A percentile compares a stretch with the other conserved stretches of the same genome.
Evolutionary conservation across 37 sponge, comb jelly and placozoan genomes (phyloP).

Genomic region (Lycopodina hypogea): DNA sequence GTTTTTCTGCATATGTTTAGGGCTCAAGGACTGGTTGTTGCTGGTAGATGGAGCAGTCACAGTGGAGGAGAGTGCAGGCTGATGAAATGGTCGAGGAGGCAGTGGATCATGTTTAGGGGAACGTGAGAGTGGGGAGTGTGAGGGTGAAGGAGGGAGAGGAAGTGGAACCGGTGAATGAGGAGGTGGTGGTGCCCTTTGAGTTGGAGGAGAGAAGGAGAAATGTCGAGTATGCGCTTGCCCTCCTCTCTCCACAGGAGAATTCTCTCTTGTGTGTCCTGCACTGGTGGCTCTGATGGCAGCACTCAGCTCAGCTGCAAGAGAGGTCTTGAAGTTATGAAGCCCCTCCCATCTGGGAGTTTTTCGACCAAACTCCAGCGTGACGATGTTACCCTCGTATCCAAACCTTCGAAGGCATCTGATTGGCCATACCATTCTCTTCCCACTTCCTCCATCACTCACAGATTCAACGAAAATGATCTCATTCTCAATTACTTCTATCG

Average conservation of each 20-base stretch:
- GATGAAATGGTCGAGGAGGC: background rate
- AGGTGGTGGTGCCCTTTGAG: background rate
- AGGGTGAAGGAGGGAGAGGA: background rate
- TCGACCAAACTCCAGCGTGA: slow-evolving; percentile 70
- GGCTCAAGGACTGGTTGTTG: background rate
- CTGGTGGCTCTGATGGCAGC: background rate
- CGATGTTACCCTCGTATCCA: slow-evolving; percentile 64
- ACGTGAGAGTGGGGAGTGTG: background rate
- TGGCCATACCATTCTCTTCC: slow-evolving; percentile 49
- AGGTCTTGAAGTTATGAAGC: slow-evolving; percentile 41
- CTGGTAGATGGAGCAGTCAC: background rate
- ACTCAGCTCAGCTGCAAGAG: slow-evolving; percentile 21
- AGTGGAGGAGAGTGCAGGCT: background rate
- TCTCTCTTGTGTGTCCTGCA: background rate
- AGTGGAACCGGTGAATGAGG: background rate
- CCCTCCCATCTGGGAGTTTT: slow-evolving; percentile 49
- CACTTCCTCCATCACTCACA: background rate
- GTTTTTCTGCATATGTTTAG: background rate
- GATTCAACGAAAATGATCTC: slow-evolving; percentile 38
- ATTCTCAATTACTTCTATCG: slow-evolving; percentile 27
- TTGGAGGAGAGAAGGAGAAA: too few relatives aligned
- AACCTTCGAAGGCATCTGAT: slow-evolving; percentile 59
- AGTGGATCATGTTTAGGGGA: background rate
- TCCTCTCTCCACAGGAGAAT: background rate
- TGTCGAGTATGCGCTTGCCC: background rate